A percentile compares a stretch with the other conserved stretches of the same genome.
Evolutionary conservation across 2,113 vertebrate species (phyloP).

Genomic region (Sterrhoptilus dennistouni): DNA sequence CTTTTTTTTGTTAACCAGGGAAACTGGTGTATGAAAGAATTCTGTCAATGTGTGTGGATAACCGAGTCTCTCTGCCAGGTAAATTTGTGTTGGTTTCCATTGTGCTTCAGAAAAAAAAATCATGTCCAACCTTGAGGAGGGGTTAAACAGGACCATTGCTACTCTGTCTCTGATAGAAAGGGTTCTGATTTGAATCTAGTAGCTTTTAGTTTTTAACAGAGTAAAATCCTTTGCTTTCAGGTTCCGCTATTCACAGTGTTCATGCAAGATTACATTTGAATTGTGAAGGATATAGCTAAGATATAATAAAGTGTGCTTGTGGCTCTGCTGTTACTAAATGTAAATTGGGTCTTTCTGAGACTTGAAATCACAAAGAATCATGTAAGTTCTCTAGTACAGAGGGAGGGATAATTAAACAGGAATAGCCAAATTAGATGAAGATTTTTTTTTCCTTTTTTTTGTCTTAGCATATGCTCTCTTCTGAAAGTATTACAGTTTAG

Average conservation of each 20-base stretch:
- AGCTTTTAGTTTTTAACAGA: not conserved
- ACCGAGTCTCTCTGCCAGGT: conserved; percentile 79
- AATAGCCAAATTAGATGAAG: not conserved
- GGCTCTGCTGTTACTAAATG: not conserved
- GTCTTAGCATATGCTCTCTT: not conserved
- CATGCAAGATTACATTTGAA: not conserved
- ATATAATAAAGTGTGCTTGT: not conserved
- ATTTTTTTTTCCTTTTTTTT: not conserved
- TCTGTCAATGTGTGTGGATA: conserved; percentile 90
- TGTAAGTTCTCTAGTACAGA: not conserved
- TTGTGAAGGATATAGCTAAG: not conserved
- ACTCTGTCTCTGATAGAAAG: not conserved
- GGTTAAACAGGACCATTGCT: not conserved
- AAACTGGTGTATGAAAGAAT: conserved; percentile 94
- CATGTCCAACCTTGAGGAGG: not conserved
- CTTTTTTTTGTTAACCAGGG: conserved; percentile 66
- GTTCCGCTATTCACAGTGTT: not conserved
- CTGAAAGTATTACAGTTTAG: not conserved
- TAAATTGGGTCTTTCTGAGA: not conserved
- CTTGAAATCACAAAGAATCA: not conserved
- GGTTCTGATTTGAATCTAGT: not conserved
- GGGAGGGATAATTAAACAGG: not conserved
- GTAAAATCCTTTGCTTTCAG: not conserved
- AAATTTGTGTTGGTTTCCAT: not conserved
- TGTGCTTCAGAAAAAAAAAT: not conserved